Percentiles rank a stretch among this genome's conserved stretches.
Conservation (phyloP, 2,888 invertebrate species). For the Drosophila falleni region DNA sequence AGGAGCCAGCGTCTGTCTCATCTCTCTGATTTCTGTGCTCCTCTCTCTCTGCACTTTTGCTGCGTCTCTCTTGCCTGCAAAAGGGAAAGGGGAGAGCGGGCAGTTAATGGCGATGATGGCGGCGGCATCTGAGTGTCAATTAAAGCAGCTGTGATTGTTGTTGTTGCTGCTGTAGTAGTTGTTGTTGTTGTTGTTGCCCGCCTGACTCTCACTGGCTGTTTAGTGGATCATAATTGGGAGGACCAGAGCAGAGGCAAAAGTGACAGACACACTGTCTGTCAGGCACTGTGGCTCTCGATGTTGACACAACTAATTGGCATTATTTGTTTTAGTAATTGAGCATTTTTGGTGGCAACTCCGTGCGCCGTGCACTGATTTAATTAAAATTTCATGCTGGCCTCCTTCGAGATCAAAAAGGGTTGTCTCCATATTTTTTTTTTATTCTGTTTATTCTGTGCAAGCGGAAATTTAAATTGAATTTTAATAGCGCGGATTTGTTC, state of each 20-base stretch:
- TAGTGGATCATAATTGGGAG: constrained; percentile 69
- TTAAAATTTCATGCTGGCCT: constrained; percentile 70
- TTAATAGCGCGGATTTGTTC: constrained; percentile 66
- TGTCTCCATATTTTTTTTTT: constrained; percentile 4
- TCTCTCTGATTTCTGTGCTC: constrained; percentile 38
- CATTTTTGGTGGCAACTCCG: constrained; percentile 65
- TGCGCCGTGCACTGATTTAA: constrained; percentile 73
- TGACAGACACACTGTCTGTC: constrained; percentile 14
- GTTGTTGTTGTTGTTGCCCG: constrained; percentile 16
- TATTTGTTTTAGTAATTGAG: constrained; percentile 85
- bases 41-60: constrained; percentile 6
- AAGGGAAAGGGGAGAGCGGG: constrained; percentile 5
- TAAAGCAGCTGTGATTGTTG: constrained; percentile 61
- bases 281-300: constrained; percentile 53
- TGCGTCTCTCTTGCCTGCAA: not conserved
- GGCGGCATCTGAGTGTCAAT: constrained; percentile 75
- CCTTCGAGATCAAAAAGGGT: constrained; percentile 49
- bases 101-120: constrained; percentile 66
- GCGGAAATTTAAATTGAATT: constrained; percentile 66
- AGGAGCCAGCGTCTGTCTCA: constrained; percentile 61
- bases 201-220: constrained; percentile 50
- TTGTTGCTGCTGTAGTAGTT: constrained; percentile 7
- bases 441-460: constrained; percentile 44
- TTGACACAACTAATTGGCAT: constrained; percentile 85
- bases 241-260: constrained; percentile 5